phyloP scores from a whole-genome alignment of 2,113 vertebrate genomes.

The Pavo muticus region DNA sequence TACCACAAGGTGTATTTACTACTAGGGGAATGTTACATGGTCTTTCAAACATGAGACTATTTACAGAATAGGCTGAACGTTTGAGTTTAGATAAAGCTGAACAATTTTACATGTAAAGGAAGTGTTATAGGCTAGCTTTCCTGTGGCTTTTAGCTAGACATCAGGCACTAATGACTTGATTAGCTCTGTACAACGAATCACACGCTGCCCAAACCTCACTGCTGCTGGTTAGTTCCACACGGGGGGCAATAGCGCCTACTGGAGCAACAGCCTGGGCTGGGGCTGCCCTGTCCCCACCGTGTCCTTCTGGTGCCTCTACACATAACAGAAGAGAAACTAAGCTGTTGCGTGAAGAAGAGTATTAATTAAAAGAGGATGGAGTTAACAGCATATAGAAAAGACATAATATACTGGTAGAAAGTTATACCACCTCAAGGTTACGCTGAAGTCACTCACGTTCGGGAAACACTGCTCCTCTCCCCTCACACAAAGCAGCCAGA shows the following conservation, averaged over 20 bases:
- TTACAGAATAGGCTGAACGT: constrained; percentile 68
- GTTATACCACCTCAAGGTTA: not conserved
- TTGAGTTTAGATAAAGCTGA: constrained; percentile 68
- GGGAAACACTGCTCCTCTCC: constrained; percentile 50
- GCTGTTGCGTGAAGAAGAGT: constrained; percentile 55
- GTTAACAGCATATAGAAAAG: constrained; percentile 70
- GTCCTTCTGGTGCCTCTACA: not conserved
- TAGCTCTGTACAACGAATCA: constrained; percentile 77
- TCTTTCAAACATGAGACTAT: constrained; percentile 72
- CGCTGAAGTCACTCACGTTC: fast-evolving
- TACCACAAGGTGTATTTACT: constrained; percentile 71
- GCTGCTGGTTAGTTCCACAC: constrained; percentile 67
- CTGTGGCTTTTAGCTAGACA: constrained; percentile 74
- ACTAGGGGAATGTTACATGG: constrained; percentile 71
- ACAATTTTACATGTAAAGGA: constrained; percentile 70
- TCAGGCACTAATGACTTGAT: constrained; percentile 78
- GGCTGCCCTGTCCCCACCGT: not conserved
- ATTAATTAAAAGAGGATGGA: constrained; percentile 65
- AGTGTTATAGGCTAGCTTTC: constrained; percentile 73
- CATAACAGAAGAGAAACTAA: constrained; percentile 59
- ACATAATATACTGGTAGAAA: constrained; percentile 62
- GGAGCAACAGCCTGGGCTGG: not conserved
- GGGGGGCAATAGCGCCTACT: not conserved
- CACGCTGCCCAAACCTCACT: constrained; percentile 47
- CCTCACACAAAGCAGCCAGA: constrained; percentile 8